A percentile compares a stretch with the other conserved stretches of the same genome.
These are phyloP conservation scores for Myiagra hebetior DNA, from an alignment of 2,113 vertebrate species.

Conservation along the genomic window DNA sequence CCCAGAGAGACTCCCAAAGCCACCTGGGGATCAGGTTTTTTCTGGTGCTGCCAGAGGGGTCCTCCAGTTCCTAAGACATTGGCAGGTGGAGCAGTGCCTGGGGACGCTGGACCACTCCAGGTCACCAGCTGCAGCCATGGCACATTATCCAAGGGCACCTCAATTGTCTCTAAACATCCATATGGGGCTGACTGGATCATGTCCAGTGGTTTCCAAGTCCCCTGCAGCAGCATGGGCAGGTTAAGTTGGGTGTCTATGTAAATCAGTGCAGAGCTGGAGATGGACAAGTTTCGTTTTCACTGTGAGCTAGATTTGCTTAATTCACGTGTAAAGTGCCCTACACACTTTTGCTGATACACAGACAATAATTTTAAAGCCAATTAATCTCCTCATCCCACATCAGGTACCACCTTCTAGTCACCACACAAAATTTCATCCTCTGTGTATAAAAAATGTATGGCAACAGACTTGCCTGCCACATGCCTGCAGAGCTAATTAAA, in stretches of 20 bases:
- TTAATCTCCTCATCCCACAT: neutral
- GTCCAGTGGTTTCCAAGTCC: neutral
- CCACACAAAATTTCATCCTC: neutral
- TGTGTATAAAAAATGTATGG: neutral
- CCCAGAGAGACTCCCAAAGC: neutral
- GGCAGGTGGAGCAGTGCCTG: neutral
- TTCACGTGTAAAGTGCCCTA: neutral
- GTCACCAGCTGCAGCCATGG: neutral
- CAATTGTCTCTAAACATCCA: neutral
- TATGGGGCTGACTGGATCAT: neutral
- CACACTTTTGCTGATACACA: neutral
- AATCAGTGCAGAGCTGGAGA: neutral
- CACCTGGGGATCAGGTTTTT: neutral
- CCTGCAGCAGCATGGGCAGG: neutral
- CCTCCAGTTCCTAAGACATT: neutral
- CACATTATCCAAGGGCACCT: neutral
- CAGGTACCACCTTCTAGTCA: conserved; percentile 24
- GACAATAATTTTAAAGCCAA: neutral
- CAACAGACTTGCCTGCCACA: conserved; percentile 26
- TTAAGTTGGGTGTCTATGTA: neutral
- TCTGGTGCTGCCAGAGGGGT: neutral
- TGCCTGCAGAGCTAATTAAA: conserved; percentile 49
- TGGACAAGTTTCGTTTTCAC: neutral
- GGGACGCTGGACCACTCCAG: fast-evolving
- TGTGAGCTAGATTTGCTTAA: neutral